Evolutionary conservation across 2,113 vertebrate species (phyloP).

Genomic region (Rhinolophus sinicus): DNA sequence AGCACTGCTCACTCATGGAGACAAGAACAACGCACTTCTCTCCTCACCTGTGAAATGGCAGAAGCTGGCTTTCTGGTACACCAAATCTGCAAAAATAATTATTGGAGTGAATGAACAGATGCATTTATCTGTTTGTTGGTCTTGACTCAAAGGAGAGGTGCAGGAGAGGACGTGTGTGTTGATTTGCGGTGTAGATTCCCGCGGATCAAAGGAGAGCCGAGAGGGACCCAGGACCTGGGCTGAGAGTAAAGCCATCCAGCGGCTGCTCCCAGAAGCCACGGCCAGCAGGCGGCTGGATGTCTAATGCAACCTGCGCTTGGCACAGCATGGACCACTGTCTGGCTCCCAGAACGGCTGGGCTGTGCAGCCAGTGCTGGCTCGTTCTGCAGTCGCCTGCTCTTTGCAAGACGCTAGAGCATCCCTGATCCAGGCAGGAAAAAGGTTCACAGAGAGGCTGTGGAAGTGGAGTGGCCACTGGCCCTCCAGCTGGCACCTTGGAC

Average conservation of each 20-base stretch:
- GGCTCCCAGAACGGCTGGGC: background rate
- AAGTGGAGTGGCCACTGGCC: rapidly evolving
- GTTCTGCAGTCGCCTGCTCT: rapidly evolving
- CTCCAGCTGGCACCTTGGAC: rapidly evolving
- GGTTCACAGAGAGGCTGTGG: background rate
- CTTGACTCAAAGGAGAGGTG: too few relatives aligned
- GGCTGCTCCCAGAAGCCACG: rapidly evolving
- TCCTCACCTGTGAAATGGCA: too few relatives aligned
- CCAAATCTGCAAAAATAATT: too few relatives aligned
- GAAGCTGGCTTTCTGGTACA: too few relatives aligned
- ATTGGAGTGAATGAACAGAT: too few relatives aligned
- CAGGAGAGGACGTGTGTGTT: too few relatives aligned
- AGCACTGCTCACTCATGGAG: rapidly evolving
- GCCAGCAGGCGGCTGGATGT: too few relatives aligned
- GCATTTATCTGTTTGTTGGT: too few relatives aligned
- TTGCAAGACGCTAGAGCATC: rapidly evolving
- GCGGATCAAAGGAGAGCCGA: too few relatives aligned
- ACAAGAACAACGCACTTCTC: background rate
- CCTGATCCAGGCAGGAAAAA: rapidly evolving
- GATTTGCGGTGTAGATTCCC: too few relatives aligned
- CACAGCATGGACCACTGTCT: background rate
- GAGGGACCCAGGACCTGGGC: background rate
- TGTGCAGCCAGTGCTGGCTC: background rate
- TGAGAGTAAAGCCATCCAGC: background rate
- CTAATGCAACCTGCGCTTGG: too few relatives aligned